Evolutionary conservation across 2,113 vertebrate species (phyloP).

Genomic region (Cyanoramphus novaezelandiae): DNA sequence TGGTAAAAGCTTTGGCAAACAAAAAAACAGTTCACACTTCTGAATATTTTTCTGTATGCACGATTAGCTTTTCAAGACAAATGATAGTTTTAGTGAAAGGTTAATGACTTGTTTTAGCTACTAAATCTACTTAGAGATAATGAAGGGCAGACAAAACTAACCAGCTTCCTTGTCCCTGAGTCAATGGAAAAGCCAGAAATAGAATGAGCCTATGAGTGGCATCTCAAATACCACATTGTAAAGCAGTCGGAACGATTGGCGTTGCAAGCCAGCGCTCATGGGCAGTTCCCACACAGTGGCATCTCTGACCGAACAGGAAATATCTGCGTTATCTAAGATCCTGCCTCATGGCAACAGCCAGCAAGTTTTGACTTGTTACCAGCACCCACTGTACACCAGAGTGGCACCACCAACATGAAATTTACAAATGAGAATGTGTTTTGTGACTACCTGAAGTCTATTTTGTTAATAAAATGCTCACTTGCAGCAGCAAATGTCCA

Average conservation of each 20-base stretch:
- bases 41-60: background rate
- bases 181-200: constrained; percentile 21
- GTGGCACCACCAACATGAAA: background rate
- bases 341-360: background rate
- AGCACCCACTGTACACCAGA: background rate
- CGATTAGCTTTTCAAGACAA: background rate
- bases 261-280: background rate
- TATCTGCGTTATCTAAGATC: background rate
- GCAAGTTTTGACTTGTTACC: background rate
- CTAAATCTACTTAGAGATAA: background rate
- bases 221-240: constrained; percentile 5
- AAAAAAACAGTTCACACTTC: background rate
- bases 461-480: background rate
- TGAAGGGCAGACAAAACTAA: background rate
- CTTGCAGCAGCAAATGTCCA: background rate
- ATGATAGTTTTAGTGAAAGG: background rate
- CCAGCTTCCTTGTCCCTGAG: background rate
- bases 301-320: background rate
- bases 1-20: background rate
- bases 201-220: background rate
- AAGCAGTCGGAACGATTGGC: background rate
- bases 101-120: background rate
- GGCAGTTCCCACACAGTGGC: constrained; percentile 16
- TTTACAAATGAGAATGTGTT: background rate
- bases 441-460: background rate